Conservation (phyloP, 2,797 vertebrate genomes). For the Geotrypetes seraphini region DNA sequence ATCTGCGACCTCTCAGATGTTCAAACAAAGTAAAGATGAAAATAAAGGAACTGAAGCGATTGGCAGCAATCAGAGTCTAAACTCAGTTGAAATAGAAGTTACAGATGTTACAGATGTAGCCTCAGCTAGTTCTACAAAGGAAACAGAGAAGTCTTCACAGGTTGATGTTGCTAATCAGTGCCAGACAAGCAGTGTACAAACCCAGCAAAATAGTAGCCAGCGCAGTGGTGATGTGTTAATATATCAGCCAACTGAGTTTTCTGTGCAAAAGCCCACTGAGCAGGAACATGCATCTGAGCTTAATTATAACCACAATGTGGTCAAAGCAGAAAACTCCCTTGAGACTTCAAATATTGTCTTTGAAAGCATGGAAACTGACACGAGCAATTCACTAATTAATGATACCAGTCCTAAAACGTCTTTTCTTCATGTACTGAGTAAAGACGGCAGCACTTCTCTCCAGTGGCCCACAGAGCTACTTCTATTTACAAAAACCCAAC, state of each 20-base stretch:
- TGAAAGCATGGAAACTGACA: constrained; percentile 2
- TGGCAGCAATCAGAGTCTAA: constrained; percentile 20
- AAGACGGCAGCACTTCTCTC: constrained; percentile 68
- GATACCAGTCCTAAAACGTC: constrained; percentile 36
- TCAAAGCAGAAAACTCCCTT: constrained; percentile 20
- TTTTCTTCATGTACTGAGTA: constrained; percentile 70
- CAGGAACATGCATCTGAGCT: neutral
- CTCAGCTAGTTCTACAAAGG: constrained; percentile 20
- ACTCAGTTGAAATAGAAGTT: constrained; percentile 31
- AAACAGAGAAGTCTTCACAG: constrained; percentile 29
- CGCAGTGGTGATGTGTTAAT: constrained; percentile 19
- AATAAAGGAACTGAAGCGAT: constrained; percentile 29
- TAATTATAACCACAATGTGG: constrained; percentile 8
- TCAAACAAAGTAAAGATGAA: constrained; percentile 21
- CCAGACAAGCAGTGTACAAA: constrained; percentile 23
- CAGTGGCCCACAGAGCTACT: constrained; percentile 82
- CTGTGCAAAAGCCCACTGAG: constrained; percentile 8
- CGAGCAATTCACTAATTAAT: constrained; percentile 14
- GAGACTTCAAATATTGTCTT: constrained; percentile 25
- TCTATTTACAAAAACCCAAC: constrained; percentile 79
- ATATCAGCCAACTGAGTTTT: constrained; percentile 22
- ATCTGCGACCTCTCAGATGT: constrained; percentile 22
- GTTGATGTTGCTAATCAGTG: constrained; percentile 5
- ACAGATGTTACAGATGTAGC: constrained; percentile 34
- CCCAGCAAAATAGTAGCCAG: constrained; percentile 12